These are phyloP conservation scores for Turritopsis dohrnii DNA, from an alignment of 30 jellyfish, hydroid and myxozoan genomes.

Conservation along the genomic window DNA sequence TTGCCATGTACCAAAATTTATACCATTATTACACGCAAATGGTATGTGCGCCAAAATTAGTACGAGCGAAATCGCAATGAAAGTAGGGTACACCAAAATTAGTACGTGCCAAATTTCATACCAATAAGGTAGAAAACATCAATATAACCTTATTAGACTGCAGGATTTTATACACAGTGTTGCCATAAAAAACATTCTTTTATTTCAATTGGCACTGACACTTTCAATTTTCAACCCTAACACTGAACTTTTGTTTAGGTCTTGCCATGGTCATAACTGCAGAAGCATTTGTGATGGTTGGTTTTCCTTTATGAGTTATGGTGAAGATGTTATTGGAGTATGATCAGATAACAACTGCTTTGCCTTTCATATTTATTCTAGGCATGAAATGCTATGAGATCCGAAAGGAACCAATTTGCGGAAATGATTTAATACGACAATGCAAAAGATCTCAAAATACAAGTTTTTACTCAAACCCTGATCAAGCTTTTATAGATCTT, in stretches of 20 bases:
- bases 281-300: background rate
- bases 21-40: no score
- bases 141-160: no score
- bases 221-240: no score
- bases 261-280: background rate
- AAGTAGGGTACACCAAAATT: no score
- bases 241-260: background rate
- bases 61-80: no score
- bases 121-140: no score
- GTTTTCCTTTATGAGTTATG: background rate
- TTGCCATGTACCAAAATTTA: no score
- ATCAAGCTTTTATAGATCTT: background rate
- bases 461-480: background rate
- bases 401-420: background rate
- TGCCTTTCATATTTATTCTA: background rate
- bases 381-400: background rate
- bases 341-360: background rate
- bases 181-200: no score
- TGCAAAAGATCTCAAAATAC: background rate
- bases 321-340: background rate
- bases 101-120: no score
- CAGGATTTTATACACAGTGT: no score
- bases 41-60: no score
- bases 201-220: no score
- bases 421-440: background rate